Evolutionary conservation across 2,113 vertebrate genomes (phyloP), one percentile per base, ranked within the genome.

Genomic region (Pandion haliaetus): DNA sequence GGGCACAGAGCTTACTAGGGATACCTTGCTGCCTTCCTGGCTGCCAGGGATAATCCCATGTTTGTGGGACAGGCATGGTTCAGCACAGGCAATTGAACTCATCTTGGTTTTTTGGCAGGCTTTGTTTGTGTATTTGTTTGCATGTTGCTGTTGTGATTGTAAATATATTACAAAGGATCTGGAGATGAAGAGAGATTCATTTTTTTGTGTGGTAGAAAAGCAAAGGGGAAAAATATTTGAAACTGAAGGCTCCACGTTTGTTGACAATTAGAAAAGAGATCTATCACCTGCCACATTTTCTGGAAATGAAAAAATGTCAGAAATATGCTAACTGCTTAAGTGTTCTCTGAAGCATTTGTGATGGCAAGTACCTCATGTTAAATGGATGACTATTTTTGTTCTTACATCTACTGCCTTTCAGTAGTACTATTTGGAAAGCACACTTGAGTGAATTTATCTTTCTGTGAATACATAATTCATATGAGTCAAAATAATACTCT

Each of bases 361-460:
- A 80, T 58, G 50, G 58, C 66, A 95, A 93, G 61, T 25, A 76
- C 44, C 57, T 79, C n/a, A 87, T 34, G 26, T 71, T 49, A 95
- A 93, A 95, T 69, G 55, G 88, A 93, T 90, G 38, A 79, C 16
- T 70, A 66, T 45, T 84, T 96, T 93, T 96, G 34, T 85, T 95
- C 45, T 85, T 86, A 80, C 45, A 49, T 82, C 65, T 93, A 49
- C 42, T 73, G 62, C 16, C 40, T 95, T 91, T 97, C 77, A 91
- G 49, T 50, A 82, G 7, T n/a, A 32, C 32, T 73, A 42, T 79
- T 93, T 84, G 89, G 70, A 96, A 95, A 82, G 28, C 29, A 76
- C 23, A 80, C 62, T 76, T 76, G 62, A 93, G 34, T 89, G 58
- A 65, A 69, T 77, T 86, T 84, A 72, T 70, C 62, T 90, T 88